A percentile compares a stretch with the other conserved stretches of the same genome.
Evolutionary conservation across 35 echinoderm and acorn worm genomes (phyloP).

Genomic region (Ophiothrix spiculata): DNA sequence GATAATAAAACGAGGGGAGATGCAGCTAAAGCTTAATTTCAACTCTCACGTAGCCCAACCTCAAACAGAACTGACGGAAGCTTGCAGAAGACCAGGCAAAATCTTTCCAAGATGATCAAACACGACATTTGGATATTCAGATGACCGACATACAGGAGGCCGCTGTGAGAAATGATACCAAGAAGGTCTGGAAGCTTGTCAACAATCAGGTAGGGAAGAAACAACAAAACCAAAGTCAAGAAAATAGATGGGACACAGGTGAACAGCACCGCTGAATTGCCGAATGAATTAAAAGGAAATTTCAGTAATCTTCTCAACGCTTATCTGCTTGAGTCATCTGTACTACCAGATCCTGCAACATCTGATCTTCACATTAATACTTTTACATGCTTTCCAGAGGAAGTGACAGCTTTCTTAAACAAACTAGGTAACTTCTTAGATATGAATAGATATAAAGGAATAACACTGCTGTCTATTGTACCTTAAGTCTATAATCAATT

Average conservation of each 20-base stretch:
- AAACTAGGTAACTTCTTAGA: too few species aligned
- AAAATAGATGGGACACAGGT: not conserved
- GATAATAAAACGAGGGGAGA: not conserved
- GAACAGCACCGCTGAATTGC: not conserved
- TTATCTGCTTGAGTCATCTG: not conserved
- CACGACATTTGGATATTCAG: too few species aligned
- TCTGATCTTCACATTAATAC: not conserved
- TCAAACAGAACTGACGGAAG: not conserved
- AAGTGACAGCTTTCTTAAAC: not conserved
- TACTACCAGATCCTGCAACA: not conserved
- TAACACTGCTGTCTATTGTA: too few species aligned
- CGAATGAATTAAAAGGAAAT: not conserved
- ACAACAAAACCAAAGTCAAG: not conserved
- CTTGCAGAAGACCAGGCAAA: not conserved
- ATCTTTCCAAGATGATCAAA: not conserved
- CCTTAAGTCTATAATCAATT: too few species aligned
- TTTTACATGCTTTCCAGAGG: not conserved
- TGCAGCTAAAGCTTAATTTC: not conserved
- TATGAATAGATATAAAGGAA: too few species aligned
- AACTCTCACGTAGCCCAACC: not conserved
- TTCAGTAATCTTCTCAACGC: not conserved
- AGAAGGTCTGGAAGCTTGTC: not conserved
- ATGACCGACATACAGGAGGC: too few species aligned
- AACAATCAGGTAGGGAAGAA: not conserved
- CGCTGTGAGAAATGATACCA: not conserved